Percentiles rank a stretch among this genome's conserved stretches.
Conservation (phyloP, 2,113 vertebrate genomes). For the Speoplatyrhinus poulsoni region DNA sequence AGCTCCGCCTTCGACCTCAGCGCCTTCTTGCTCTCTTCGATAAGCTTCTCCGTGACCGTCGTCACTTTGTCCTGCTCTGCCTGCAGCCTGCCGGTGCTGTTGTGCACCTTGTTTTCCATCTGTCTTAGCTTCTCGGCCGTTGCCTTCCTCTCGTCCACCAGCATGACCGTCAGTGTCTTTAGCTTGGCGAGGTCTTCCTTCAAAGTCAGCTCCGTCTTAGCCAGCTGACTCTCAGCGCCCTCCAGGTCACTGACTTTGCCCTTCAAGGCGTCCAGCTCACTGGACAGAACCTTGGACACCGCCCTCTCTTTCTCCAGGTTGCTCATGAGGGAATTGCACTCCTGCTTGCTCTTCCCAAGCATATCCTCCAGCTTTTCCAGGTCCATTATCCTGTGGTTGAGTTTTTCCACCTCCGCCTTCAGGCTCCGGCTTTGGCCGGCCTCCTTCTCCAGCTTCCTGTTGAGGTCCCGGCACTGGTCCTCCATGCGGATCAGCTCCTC, state of each 20-base stretch:
- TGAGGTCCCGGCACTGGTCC: slow-evolving; percentile 92
- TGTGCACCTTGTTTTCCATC: slow-evolving; percentile 92
- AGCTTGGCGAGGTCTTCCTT: slow-evolving; percentile 95
- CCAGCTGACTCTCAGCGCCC: slow-evolving; percentile 84
- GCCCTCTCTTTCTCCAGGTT: slow-evolving; percentile 91
- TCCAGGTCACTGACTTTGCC: slow-evolving; percentile 88
- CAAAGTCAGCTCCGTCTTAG: slow-evolving; percentile 87
- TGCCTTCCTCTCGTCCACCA: slow-evolving; percentile 92
- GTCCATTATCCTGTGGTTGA: slow-evolving; percentile 91
- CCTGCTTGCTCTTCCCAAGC: slow-evolving; percentile 92
- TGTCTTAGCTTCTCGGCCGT: slow-evolving; percentile 92
- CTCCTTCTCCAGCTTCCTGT: slow-evolving; percentile 92
- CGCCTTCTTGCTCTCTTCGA: slow-evolving; percentile 94
- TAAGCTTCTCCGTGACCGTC: slow-evolving; percentile 91
- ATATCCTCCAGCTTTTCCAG: slow-evolving; percentile 94
- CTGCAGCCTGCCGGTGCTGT: slow-evolving; percentile 87
- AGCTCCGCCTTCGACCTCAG: slow-evolving; percentile 91
- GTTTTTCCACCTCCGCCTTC: slow-evolving; percentile 89
- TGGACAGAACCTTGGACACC: slow-evolving; percentile 85
- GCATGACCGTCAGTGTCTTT: slow-evolving; percentile 94
- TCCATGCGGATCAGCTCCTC: slow-evolving; percentile 95
- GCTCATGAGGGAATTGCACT: slow-evolving; percentile 87
- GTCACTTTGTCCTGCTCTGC: slow-evolving; percentile 92
- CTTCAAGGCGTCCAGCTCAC: slow-evolving; percentile 89
- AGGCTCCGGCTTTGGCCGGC: slow-evolving; percentile 84